Percentiles rank a stretch among this genome's conserved stretches.
Conservation (phyloP, 2,113 vertebrate species). For the Oreochromis niloticus region DNA sequence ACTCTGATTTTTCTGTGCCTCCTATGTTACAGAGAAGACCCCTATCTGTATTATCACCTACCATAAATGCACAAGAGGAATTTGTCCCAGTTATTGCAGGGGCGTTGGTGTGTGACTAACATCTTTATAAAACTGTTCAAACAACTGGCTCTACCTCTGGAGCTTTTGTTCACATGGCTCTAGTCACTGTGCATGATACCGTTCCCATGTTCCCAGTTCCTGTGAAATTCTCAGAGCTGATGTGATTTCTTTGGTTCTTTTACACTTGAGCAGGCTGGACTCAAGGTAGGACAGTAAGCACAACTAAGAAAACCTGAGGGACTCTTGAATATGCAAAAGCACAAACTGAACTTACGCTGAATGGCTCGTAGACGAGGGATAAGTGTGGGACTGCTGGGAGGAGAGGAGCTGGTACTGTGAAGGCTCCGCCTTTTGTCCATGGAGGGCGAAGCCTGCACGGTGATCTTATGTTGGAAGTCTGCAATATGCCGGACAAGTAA, state of each 20-base stretch:
- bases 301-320: not conserved
- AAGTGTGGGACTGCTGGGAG: constrained; percentile 88
- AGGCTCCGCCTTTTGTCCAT: constrained; percentile 90
- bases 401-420: constrained; percentile 85
- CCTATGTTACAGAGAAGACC: not conserved
- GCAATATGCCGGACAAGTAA: not conserved
- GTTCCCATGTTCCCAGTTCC: not conserved
- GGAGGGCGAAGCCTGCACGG: constrained; percentile 91
- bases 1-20: not conserved
- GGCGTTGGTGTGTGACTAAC: constrained; percentile 40
- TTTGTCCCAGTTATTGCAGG: constrained; percentile 46
- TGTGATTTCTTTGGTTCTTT: not conserved
- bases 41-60: not conserved
- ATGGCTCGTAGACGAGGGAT: constrained; percentile 92
- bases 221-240: not conserved
- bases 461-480: constrained; percentile 99
- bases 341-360: constrained; percentile 77
- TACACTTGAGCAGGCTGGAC: not conserved
- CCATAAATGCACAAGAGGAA: constrained; percentile 39
- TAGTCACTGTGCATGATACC: not conserved
- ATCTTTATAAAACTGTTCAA: constrained; percentile 57
- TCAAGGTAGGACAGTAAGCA: not conserved
- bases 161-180: constrained; percentile 25
- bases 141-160: constrained; percentile 37
- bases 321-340: not conserved